Base-by-base conservation (phyloP, 2,797 vertebrate species). In the Liparis tanakae region DNA sequence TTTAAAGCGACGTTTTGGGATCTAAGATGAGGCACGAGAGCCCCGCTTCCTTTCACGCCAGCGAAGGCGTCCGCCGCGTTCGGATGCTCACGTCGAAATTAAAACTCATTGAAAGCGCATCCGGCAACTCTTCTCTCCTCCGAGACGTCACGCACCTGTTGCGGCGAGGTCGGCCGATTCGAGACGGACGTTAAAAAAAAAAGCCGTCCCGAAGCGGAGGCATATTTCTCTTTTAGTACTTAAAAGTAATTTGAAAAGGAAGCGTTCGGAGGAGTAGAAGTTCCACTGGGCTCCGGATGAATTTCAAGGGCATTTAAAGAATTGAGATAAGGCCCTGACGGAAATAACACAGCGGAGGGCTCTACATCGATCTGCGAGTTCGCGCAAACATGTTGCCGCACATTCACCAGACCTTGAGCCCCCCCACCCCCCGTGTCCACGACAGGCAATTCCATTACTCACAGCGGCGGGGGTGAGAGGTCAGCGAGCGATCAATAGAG, bases 381-480 rank as follows among this genome's bases (percentile, higher is more conserved):
- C 13, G 58, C 13, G 54, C 88, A 86, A 90, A 88, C 85, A 84
- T 70, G 80, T 30, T 44, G 71, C 53, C 14, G 62, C 33, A 78
- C 82, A 69, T 87, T 89, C 89, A 78, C 82, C n/a, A 87, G 91
- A 93, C 93, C 93, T 90, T 93, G 92, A 93, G n/a, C n/a, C n/a
- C n/a, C 87, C 90, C 87, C 90, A 0, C 44, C 82, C 67, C 44
- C 82, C 14, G 72, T 48, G 74, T 86, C 25, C 25, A 76, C 55
- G 71, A 87, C 84, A 65, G 67, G 79, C 82, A 86, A 91, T 92
- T 92, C 88, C 88, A 92, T 93, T 93, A 90, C 88, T 89, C 84
- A 86, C 74, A 68, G 82, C 7, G 25, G 25, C 4, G 25, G 25
- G 25, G 91, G 85, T 89, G 48, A 92, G 64, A 81, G 87, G 79